Evolutionary conservation across 1,140 invertebrate species (phyloP).

Genomic region (Eulimnadia texana): DNA sequence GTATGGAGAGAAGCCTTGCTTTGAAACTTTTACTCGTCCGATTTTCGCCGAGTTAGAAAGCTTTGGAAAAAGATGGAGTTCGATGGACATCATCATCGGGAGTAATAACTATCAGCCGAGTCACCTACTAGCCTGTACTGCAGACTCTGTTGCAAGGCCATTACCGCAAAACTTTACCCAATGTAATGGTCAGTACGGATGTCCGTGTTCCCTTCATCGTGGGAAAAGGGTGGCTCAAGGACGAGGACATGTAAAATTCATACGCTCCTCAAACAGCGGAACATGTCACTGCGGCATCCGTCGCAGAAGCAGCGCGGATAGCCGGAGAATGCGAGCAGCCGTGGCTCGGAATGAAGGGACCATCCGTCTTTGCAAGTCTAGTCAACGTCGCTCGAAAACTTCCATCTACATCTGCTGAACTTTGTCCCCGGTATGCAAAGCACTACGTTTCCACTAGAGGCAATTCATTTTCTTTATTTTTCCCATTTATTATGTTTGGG

Average conservation of each 20-base stretch:
- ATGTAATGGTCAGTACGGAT: constrained; percentile 24
- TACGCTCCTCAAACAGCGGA: constrained; percentile 16
- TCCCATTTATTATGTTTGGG: too few relatives aligned
- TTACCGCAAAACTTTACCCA: constrained; percentile 18
- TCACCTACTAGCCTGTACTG: too few relatives aligned
- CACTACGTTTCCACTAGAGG: not conserved
- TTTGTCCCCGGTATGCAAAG: not conserved
- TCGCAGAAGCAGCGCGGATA: constrained; percentile 16
- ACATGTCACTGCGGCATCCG: constrained; percentile 11
- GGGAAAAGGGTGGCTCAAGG: constrained; percentile 16
- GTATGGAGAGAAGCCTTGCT: too few relatives aligned
- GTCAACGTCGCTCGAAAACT: not conserved
- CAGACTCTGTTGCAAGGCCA: too few relatives aligned
- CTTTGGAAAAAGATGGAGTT: too few relatives aligned
- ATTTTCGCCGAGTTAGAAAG: too few relatives aligned
- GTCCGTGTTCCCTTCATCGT: constrained; percentile 22
- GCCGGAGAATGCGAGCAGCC: not conserved
- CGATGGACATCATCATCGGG: too few relatives aligned
- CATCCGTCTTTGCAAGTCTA: constrained; percentile 20
- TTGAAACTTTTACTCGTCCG: too few relatives aligned
- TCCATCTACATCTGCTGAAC: not conserved
- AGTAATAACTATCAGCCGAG: too few relatives aligned
- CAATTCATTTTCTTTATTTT: not conserved
- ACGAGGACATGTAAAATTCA: constrained; percentile 17
- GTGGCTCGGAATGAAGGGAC: constrained; percentile 8